Conservation (phyloP, 2,888 invertebrate genomes). For the Amaurobius ferox region DNA sequence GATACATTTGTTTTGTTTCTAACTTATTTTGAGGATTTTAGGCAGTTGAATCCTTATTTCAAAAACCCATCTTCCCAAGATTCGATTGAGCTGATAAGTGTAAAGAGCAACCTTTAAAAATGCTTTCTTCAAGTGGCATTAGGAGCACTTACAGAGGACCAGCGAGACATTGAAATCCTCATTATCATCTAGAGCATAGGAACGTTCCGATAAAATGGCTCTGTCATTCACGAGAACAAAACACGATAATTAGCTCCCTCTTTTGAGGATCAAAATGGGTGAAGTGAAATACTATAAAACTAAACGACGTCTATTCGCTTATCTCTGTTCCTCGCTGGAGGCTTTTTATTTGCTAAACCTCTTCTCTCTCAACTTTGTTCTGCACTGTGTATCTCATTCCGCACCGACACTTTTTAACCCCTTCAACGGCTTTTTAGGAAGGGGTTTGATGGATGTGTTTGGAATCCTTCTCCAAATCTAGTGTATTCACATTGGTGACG, state of each 20-base stretch:
- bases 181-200: slow-evolving; percentile 59
- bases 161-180: slow-evolving; percentile 64
- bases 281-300: slow-evolving; percentile 37
- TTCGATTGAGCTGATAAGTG: background rate
- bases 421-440: background rate
- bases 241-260: slow-evolving; percentile 48
- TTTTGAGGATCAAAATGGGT: slow-evolving; percentile 15
- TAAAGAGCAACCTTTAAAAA: slow-evolving; percentile 10
- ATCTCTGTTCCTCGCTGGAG: slow-evolving; percentile 32
- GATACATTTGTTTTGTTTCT: background rate
- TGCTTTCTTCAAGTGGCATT: slow-evolving; percentile 31
- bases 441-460: slow-evolving; percentile 59
- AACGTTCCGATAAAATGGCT: slow-evolving; percentile 52
- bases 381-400: slow-evolving; percentile 25
- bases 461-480: slow-evolving; percentile 35
- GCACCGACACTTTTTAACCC: slow-evolving; percentile 7
- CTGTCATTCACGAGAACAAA: slow-evolving; percentile 31
- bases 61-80: background rate
- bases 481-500: slow-evolving; percentile 10
- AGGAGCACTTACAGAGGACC: slow-evolving; percentile 38
- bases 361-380: slow-evolving; percentile 37
- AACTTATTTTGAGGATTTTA: background rate
- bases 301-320: slow-evolving; percentile 58
- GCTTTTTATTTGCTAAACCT: slow-evolving; percentile 35
- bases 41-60: background rate